phyloP scores from a whole-genome alignment of 64 coral and sea anemone species.

The Trachythela sp. region DNA sequence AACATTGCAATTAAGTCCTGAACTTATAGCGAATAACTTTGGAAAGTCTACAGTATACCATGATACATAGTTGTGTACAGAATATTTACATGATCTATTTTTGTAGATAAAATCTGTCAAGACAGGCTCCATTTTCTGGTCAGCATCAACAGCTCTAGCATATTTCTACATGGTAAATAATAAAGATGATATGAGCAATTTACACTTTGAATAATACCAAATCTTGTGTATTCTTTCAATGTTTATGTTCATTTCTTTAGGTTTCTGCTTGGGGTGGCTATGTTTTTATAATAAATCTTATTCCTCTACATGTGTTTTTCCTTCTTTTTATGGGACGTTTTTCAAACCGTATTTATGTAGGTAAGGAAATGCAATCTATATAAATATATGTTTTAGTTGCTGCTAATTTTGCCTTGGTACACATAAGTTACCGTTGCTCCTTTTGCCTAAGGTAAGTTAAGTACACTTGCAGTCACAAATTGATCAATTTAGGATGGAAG shows the following conservation, averaged over 20 bases:
- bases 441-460: too few species aligned
- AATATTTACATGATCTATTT: not conserved
- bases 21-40: too few species aligned
- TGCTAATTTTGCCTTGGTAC: too few species aligned
- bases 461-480: too few species aligned
- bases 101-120: slow-evolving; percentile 87
- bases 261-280: slow-evolving; percentile 99
- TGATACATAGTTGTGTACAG: too few species aligned
- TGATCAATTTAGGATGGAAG: too few species aligned
- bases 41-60: too few species aligned
- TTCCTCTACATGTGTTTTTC: slow-evolving; percentile 98
- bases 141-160: slow-evolving; percentile 71
- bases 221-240: too few species aligned
- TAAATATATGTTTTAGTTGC: too few species aligned
- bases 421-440: too few species aligned
- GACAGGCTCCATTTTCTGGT: slow-evolving; percentile 95
- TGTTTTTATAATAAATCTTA: slow-evolving; percentile 97
- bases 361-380: slow-evolving; percentile 46
- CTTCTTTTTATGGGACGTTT: slow-evolving; percentile 91
- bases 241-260: slow-evolving; percentile 27
- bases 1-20: too few species aligned
- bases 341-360: slow-evolving; percentile 81
- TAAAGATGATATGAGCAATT: not conserved
- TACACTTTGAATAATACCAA: too few species aligned
- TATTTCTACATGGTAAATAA: slow-evolving; percentile 95